These are phyloP conservation scores for Diabrotica undecimpunctata DNA, from an alignment of 1,140 invertebrate species.

Conservation along the genomic window DNA sequence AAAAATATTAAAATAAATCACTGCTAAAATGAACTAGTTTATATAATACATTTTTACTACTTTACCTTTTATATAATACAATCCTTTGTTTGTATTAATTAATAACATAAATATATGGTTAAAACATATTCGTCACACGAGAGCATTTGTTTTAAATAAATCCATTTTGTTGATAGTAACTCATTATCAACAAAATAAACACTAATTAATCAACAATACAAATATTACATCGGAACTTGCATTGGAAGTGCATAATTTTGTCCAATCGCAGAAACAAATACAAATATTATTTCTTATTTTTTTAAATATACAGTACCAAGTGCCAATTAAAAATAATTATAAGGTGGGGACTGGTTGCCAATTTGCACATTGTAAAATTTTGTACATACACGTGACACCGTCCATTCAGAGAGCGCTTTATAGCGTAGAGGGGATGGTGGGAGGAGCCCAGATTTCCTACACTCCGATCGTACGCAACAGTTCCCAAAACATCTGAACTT, in stretches of 20 bases:
- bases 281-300: conserved; percentile 1
- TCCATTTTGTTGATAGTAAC: too few relatives aligned
- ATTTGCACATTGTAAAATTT: conserved; percentile 41
- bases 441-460: conserved; percentile 37
- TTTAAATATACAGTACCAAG: conserved; percentile 12
- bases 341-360: conserved; percentile 22
- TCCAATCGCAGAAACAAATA: background rate
- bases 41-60: too few relatives aligned
- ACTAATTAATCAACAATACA: background rate
- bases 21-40: too few relatives aligned
- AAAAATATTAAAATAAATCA: too few relatives aligned
- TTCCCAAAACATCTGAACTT: conserved; percentile 29
- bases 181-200: background rate
- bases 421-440: conserved; percentile 37
- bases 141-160: background rate
- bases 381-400: conserved; percentile 38
- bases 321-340: conserved; percentile 23
- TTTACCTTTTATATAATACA: too few relatives aligned
- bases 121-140: too few relatives aligned
- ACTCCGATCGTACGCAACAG: conserved; percentile 39
- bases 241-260: too few relatives aligned
- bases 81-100: too few relatives aligned
- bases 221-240: too few relatives aligned
- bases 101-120: too few relatives aligned
- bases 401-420: conserved; percentile 35